Evolutionary conservation across 2,113 vertebrate genomes (phyloP), one percentile per base, ranked within the genome.

Genomic region (Procapra przewalskii): DNA sequence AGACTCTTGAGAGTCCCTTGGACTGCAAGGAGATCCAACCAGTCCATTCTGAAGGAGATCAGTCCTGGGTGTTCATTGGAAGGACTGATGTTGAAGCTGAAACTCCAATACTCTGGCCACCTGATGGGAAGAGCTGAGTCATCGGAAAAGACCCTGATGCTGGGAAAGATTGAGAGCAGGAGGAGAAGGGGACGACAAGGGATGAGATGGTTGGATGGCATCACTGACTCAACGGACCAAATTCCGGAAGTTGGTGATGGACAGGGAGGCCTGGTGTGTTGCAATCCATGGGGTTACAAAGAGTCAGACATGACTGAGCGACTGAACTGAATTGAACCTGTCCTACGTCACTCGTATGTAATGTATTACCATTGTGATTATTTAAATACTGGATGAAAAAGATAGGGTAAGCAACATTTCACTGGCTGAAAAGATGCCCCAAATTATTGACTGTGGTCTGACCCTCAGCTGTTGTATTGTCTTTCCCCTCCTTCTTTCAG

Each of bases 291-390:
- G 8, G 67, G n/a, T 23, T 1, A 5, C 67, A 40, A 71, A 71
- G 67, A 71, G 10, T 71, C 0, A 3, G 67, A 40, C 19, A 71
- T 0, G 10, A 71, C n/a, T 40, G n/a, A 40, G n/a, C 0, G 2
- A 71, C n/a, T 71, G n/a, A 71, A 23, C 64, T 71, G 19, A 71
- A 23, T 21, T 75, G 67, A 82, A 94, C 13, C 40, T 83, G n/a
- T 43, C 13, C 14, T 48, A 29, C 17, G 5, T 59, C 36, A n/a
- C 25, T 67, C 12, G 15, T 40, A 57, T 25, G 11, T 5, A 82
- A 54, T 55, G n/a, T 81, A 40, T 91, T 71, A 25, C 23, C 50
- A 50, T 13, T 89, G 36, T 10, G 92, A 12, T 57, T 82, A 40
- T 60, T 75, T 81, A 60, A 93, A 88, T 71, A 81, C 23, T 17